Evolutionary conservation across 2,113 vertebrate species (phyloP), one percentile per base, ranked within the genome.

Genomic region (Pterocles gutturalis): DNA sequence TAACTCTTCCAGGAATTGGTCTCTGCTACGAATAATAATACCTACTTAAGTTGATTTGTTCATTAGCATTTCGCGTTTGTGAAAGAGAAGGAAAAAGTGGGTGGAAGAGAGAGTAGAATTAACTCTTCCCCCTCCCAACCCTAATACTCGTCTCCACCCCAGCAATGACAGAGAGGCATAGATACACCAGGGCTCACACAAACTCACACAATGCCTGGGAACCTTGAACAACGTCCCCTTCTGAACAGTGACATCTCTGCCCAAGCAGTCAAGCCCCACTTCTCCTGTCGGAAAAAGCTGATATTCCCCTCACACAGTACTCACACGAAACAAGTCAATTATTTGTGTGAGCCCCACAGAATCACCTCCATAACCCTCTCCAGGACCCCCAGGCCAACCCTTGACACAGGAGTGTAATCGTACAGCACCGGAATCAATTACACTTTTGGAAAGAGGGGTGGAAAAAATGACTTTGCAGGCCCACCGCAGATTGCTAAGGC

Each of bases 261-360:
- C 61, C 83, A 94, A 87, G 72, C 94, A 92, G 97, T 93, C 95
- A 94, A 89, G 96, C 86, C 95, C 94, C 94, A 90, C 96, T 97
- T 92, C 94, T 92, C 53, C 72, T 25, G 54, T 48, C 5, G 2
- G 93, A 77, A 91, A 83, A 85, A 78, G 58, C 83, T 48, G 79
- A 90, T 90, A 93, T 73, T 94, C 72, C 60, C 83, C 75, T 96
- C 83, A 34, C 83, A 48, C 31, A 84, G 86, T 36, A 66, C 80
- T 94, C 65, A 38, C 65, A 36, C 17, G 41, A 92, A 95, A 95
- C 77, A 90, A 97, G 86, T 87, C 96, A 96, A 94, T 97, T 96
- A 96, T 96, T 94, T 72, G 78, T 36, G 72, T 33, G 36, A 94
- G 83, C 60, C 80, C 83, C 86, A 53, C 77, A 83, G 92, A 96